A percentile compares a stretch with the other conserved stretches of the same genome.
Conservation (phyloP, 1,140 invertebrate species). For the Leptestheria dahalacensis region DNA sequence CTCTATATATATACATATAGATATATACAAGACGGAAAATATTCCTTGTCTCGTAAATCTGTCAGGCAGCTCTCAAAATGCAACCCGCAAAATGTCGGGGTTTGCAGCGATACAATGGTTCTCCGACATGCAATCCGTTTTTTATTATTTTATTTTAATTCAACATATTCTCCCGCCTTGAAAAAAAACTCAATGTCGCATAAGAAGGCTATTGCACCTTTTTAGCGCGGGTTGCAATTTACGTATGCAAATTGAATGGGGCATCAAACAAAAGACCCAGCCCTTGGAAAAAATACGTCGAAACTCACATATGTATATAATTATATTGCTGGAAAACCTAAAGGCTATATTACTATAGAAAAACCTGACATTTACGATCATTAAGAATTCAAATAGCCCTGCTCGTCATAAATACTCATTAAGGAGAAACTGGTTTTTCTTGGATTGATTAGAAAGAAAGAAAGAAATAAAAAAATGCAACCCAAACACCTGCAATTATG, state of each 20-base stretch:
- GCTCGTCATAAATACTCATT: too few relatives aligned
- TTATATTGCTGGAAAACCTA: too few relatives aligned
- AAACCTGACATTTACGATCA: neutral
- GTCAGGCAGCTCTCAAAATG: neutral
- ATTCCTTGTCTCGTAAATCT: neutral
- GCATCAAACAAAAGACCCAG: neutral
- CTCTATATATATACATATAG: too few relatives aligned
- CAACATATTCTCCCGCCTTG: too few relatives aligned
- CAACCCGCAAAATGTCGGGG: neutral
- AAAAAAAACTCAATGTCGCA: neutral
- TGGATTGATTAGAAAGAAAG: too few relatives aligned
- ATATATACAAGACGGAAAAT: neutral
- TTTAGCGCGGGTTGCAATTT: neutral
- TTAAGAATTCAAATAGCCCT: neutral
- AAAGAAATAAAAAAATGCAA: too few relatives aligned
- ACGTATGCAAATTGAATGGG: neutral
- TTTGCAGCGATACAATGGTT: neutral
- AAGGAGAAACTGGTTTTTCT: too few relatives aligned
- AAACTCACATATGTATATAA: too few relatives aligned
- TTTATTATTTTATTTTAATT: neutral
- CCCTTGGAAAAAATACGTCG: too few relatives aligned
- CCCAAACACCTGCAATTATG: too few relatives aligned
- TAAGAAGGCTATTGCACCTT: neutral
- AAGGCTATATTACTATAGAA: too few relatives aligned
- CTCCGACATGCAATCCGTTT: neutral